Percentiles rank a stretch among this genome's conserved stretches.
Conservation (phyloP, 2,888 invertebrate genomes). For the Drosophila kambysellisi region DNA sequence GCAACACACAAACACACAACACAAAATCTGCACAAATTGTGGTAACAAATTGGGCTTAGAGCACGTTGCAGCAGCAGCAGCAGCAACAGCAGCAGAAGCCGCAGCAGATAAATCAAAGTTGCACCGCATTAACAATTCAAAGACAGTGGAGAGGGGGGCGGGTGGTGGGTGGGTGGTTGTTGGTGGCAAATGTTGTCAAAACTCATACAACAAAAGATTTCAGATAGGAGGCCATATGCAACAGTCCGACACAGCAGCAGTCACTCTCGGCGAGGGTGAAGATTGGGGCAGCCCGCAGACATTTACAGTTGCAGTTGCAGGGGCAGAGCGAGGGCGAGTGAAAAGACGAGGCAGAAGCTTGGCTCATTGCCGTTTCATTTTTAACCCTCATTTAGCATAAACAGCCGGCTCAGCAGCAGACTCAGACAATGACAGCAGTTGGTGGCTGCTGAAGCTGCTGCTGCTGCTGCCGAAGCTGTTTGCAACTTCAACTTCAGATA, state of each 20-base stretch:
- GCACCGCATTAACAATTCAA: constrained; percentile 12
- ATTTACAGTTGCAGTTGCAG: constrained; percentile 57
- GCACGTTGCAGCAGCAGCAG: neutral
- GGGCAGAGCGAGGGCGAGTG: neutral
- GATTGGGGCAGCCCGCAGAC: constrained; percentile 45
- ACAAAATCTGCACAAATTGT: constrained; percentile 55
- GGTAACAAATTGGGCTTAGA: constrained; percentile 52
- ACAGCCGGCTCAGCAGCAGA: constrained; percentile 50
- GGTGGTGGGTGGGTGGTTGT: too few relatives aligned
- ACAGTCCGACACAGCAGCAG: constrained; percentile 23
- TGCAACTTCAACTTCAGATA: constrained; percentile 36
- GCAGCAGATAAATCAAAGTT: constrained; percentile 39
- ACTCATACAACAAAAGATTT: constrained; percentile 64
- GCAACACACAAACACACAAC: constrained; percentile 16
- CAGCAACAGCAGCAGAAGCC: constrained; percentile 1
- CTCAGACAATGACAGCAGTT: constrained; percentile 6
- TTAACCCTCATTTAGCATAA: constrained; percentile 80
- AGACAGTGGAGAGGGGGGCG: neutral
- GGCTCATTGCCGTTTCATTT: constrained; percentile 59
- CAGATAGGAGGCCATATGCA: constrained; percentile 55
- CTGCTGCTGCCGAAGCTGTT: constrained; percentile 10
- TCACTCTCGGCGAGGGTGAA: constrained; percentile 6
- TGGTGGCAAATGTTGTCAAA: constrained; percentile 77
- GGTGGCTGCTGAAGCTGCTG: constrained; percentile 39
- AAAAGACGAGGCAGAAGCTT: constrained; percentile 39